Percentiles rank a stretch among this genome's conserved stretches.
Evolutionary conservation across 2,113 vertebrate species (phyloP).

Genomic region (Chroicocephalus ridibundus): DNA sequence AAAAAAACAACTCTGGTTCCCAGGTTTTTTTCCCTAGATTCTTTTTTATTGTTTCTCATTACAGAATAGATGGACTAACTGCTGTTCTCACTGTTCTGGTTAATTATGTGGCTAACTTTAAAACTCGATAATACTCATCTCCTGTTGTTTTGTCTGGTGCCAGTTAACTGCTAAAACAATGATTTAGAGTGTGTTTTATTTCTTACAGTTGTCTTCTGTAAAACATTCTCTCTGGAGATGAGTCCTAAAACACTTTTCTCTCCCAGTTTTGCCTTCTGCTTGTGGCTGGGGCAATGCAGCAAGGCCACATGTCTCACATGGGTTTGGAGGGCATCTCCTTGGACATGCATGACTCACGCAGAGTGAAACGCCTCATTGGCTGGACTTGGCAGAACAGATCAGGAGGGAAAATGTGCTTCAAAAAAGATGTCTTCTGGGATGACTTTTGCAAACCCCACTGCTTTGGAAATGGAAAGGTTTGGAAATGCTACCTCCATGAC

Average conservation of each 20-base stretch:
- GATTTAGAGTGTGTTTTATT: neutral
- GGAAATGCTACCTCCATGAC: neutral
- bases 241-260: neutral
- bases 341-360: neutral
- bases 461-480: neutral
- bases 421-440: neutral
- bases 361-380: neutral
- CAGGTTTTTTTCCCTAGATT: neutral
- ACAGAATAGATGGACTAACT: neutral
- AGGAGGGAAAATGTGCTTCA: neutral
- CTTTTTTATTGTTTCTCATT: neutral
- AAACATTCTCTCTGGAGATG: neutral
- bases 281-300: neutral
- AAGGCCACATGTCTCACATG: rapidly evolving
- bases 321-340: neutral
- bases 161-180: neutral
- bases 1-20: neutral
- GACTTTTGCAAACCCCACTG: neutral
- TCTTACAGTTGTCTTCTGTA: neutral
- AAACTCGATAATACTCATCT: neutral
- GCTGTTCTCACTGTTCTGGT: neutral
- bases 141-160: neutral
- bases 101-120: neutral
- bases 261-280: neutral
- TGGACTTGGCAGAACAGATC: neutral